Base-by-base conservation (phyloP, 1,140 invertebrate genomes). In the Papilio glaucus region DNA sequence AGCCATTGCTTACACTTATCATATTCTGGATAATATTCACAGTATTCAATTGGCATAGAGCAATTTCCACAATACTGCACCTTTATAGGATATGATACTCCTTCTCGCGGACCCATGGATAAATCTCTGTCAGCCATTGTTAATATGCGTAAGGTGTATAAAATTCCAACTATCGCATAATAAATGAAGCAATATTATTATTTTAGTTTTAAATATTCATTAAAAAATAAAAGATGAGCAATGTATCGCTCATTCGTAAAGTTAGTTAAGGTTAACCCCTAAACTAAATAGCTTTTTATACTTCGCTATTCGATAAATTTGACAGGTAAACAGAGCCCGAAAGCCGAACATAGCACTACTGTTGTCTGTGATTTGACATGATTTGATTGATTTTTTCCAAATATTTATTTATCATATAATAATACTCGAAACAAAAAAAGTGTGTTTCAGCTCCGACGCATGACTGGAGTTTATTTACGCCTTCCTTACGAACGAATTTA, bases 1-100 rank as follows among this genome's bases (percentile, higher is more conserved):
- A 99, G 88, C 99, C 99, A 99, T 83, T 97, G 96, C 90, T 98
- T 99, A 88, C 99, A 99, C 93, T 99, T 99, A 73, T 99, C 98
- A 93, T 98, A 98, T 87, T 98, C 97, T 42, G 98, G 98, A 94
- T 99, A 99, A 93, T 98, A 99, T 95, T 99, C 98, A 90, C 99
- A 99, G 88, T 99, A 99, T 90, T 99, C 98, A 86, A 98, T 96
- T 9, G 98, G 98, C 95, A 99, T 97, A 39, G 96, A 96, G 94
- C 98, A 99, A 93, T 98, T 98, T 75, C 98, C 98, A 93, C 98
- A 99, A 93, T 99, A 99, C 68, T 96, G 91, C 67, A 99, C 97
- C 86, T 95, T 95, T 71, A 98, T 88, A n/a, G 98, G 98, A 94
- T 99, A 99, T 29, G 85, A 85, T 78, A 93, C 81, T 53, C 92